phyloP scores from a whole-genome alignment of 2,888 invertebrate genomes.

The Drosophila infuscata region DNA sequence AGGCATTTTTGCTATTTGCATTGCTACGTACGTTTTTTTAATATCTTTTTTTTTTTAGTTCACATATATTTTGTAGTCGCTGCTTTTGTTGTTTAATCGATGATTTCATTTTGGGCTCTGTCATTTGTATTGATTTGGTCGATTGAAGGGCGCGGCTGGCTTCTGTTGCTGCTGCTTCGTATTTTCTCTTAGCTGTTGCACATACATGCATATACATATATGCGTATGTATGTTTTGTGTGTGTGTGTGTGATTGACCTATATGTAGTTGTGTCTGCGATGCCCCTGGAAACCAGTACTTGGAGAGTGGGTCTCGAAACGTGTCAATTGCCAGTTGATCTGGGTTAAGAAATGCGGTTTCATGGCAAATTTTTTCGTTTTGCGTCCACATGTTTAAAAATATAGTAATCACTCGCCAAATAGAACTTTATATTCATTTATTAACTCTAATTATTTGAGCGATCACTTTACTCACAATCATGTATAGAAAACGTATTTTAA shows the following conservation, averaged over 20 bases:
- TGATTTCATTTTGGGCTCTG: constrained; percentile 64
- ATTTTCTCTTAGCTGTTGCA: constrained; percentile 45
- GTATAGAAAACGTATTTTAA: not conserved
- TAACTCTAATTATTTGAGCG: not conserved
- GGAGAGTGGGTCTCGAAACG: constrained; percentile 2
- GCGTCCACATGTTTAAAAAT: not conserved
- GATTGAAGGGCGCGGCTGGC: constrained; percentile 71
- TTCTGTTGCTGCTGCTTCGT: constrained; percentile 14
- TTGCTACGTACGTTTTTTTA: not conserved
- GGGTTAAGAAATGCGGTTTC: constrained; percentile 2
- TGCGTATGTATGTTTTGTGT: not conserved
- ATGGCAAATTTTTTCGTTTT: not conserved
- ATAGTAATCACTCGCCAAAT: not conserved
- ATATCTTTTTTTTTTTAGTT: not conserved
- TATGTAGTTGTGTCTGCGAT: constrained; percentile 17
- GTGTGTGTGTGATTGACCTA: constrained; percentile 35
- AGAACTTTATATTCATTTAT: not conserved
- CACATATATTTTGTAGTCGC: constrained; percentile 4
- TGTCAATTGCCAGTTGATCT: constrained; percentile 21
- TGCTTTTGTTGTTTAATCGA: constrained; percentile 64
- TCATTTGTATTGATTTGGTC: constrained; percentile 64
- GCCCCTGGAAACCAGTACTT: constrained; percentile 30
- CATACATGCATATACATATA: constrained; percentile 10
- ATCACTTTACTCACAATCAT: not conserved
- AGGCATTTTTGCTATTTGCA: constrained; percentile 4